Base-by-base conservation (phyloP, 2,113 vertebrate species). In the Forbesichthys papilliferus region DNA sequence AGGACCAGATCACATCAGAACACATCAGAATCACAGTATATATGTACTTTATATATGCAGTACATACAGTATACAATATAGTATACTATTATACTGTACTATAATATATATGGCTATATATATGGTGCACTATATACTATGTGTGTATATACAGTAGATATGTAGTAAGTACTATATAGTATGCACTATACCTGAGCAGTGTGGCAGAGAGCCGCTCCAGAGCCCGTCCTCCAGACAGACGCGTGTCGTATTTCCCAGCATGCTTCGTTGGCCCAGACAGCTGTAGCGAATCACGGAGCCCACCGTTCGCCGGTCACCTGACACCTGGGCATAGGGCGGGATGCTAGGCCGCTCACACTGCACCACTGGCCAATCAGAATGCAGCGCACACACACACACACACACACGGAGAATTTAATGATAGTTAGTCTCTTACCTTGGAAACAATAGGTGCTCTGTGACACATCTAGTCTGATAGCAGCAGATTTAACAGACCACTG, bases 201-300 rank as follows among this genome's bases (percentile, higher is more conserved):
- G 98, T 0, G 98, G 96, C 9, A 94, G 93, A 3, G 96, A 97
- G 71, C 96, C 94, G 71, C 96, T 98, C 98, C 98, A 99, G 76
- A 93, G 95, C 77, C 96, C 96, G 0, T 98, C 95, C 72, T 96
- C 91, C 85, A 97, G 96, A 86, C 98, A 99, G 92, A 95, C 93
- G 36, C 98, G 93, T 0, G 95, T 98, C 27, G 95, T 85, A 14
- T 98, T 98, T 64, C 98, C 98, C 0, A 98, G 73, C 78, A 99
- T 84, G 27, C 60, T 84, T n/a, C 92, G 86, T 76, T 92, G 89
- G 67, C 94, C 92, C 0, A 91, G 92, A 89, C 98, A 99, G 87
- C 94, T 96, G 92, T 97, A 98, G 18, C 93, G 93, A 18, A 98
- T 96, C 62, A 96, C 95, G 0, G 96, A 95, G 67, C 96, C 96